A percentile compares a stretch with the other conserved stretches of the same genome.
phyloP scores from a whole-genome alignment of 2,113 vertebrate species.

The Nerophis ophidion region DNA sequence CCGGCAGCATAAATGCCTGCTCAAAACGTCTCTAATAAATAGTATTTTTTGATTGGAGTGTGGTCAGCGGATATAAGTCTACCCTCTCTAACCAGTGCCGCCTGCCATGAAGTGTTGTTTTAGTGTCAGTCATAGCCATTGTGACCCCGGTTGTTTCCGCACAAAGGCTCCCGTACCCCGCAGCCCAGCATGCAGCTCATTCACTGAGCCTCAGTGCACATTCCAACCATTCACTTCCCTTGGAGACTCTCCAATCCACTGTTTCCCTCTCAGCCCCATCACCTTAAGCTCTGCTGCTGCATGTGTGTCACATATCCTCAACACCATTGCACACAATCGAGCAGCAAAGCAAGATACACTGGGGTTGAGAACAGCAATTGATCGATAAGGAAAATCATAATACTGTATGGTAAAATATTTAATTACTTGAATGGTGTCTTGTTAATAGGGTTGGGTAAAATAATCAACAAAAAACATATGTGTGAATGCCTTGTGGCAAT shows the following conservation, averaged over 20 bases:
- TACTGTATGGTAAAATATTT: no score
- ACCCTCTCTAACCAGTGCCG: slow-evolving; percentile 54
- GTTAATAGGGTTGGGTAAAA: no score
- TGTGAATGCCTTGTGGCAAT: no score
- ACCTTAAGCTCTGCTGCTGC: slow-evolving; percentile 26
- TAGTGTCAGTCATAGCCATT: slow-evolving; percentile 68
- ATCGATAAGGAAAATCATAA: slow-evolving; percentile 5
- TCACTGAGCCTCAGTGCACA: slow-evolving; percentile 60
- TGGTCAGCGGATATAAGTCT: slow-evolving; percentile 33
- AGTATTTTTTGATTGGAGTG: slow-evolving; percentile 42
- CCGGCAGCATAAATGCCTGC: no score
- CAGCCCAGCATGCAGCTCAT: slow-evolving; percentile 61
- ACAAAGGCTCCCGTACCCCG: slow-evolving; percentile 61
- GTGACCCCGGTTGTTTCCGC: slow-evolving; percentile 66
- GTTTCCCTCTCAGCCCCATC: slow-evolving; percentile 41
- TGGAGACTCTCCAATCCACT: slow-evolving; percentile 53
- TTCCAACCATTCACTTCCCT: slow-evolving; percentile 69
- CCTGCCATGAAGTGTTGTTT: slow-evolving; percentile 69
- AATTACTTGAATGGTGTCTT: no score
- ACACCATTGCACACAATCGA: slow-evolving; percentile 30
- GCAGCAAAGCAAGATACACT: slow-evolving; percentile 5
- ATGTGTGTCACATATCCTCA: slow-evolving; percentile 17
- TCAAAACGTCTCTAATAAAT: slow-evolving; percentile 3
- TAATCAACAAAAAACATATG: no score
- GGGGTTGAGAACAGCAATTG: slow-evolving; percentile 2